Conservation (phyloP, 2,888 invertebrate genomes). For the Miltochrista miniata region DNA sequence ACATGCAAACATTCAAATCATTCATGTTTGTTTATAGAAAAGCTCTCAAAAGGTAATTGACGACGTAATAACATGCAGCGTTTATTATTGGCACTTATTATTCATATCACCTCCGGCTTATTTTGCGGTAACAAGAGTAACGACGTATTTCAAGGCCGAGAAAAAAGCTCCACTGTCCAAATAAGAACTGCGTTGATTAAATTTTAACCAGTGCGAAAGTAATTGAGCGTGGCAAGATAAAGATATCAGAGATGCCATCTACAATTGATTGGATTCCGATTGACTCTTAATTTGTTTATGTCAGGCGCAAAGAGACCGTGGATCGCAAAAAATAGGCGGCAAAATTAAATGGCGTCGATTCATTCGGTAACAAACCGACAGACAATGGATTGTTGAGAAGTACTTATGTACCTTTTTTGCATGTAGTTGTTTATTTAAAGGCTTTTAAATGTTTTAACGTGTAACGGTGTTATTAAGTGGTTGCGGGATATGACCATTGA, state of each 20-base stretch:
- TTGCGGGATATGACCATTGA: no score
- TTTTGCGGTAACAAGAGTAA: conserved; percentile 12
- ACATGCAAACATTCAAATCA: no score
- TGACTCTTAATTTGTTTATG: conserved; percentile 65
- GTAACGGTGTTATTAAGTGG: no score
- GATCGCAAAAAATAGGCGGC: conserved; percentile 39
- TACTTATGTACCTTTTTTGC: neutral
- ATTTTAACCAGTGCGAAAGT: conserved; percentile 48
- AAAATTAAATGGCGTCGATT: conserved; percentile 42
- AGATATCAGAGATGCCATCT: conserved; percentile 68
- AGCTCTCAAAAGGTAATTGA: neutral
- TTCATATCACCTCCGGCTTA: conserved; percentile 5
- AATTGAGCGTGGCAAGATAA: conserved; percentile 59
- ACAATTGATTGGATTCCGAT: conserved; percentile 67
- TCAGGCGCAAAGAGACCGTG: conserved; percentile 27
- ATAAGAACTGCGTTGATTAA: conserved; percentile 53
- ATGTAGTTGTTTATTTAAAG: neutral
- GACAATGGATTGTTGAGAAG: conserved; percentile 22
- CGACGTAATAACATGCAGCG: conserved; percentile 19
- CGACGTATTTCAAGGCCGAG: conserved; percentile 7
- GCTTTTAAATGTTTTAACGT: no score
- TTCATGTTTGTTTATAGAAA: neutral
- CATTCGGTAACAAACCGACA: conserved; percentile 38
- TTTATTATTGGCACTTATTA: neutral
- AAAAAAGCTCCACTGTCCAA: neutral